Percentiles rank a stretch among this genome's conserved stretches.
Conservation (phyloP, 2,888 invertebrate genomes). For the Eugnorisma glareosa region DNA sequence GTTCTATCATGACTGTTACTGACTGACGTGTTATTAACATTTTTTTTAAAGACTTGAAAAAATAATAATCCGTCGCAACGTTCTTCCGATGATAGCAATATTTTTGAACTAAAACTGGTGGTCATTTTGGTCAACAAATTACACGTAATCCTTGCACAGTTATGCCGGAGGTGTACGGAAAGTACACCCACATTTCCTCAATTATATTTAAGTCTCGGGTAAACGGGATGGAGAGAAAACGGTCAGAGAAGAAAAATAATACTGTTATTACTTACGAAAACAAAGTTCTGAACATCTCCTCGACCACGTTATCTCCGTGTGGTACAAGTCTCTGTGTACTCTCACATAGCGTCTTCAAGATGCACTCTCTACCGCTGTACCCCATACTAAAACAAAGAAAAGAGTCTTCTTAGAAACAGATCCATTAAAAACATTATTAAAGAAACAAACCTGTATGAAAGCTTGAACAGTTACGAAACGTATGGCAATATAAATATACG, state of each 20-base stretch:
- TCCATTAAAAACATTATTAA: not conserved
- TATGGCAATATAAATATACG: too few species aligned
- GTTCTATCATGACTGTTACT: too few species aligned
- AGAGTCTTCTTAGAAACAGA: not conserved
- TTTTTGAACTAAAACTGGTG: not conserved
- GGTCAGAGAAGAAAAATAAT: not conserved
- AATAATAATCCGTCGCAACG: not conserved
- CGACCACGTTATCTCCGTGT: conserved; percentile 90
- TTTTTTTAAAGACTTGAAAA: not conserved
- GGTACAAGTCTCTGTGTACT: conserved; percentile 90
- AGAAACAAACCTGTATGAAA: not conserved
- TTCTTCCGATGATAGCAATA: not conserved
- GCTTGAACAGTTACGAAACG: not conserved
- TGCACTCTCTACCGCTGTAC: conserved; percentile 92
- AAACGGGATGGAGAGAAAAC: not conserved
- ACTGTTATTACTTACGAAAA: conserved; percentile 90
- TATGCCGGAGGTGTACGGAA: not conserved
- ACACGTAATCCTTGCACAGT: not conserved
- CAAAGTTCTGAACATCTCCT: conserved; percentile 92
- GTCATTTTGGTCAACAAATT: not conserved
- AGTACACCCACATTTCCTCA: not conserved
- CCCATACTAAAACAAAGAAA: conserved; percentile 91
- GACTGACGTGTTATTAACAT: not conserved
- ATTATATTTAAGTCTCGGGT: not conserved
- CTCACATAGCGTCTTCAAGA: conserved; percentile 93